Percentiles rank a stretch among this genome's conserved stretches.
Evolutionary conservation across 2,797 vertebrate species (phyloP).

Genomic region (Adelosebastes latens): DNA sequence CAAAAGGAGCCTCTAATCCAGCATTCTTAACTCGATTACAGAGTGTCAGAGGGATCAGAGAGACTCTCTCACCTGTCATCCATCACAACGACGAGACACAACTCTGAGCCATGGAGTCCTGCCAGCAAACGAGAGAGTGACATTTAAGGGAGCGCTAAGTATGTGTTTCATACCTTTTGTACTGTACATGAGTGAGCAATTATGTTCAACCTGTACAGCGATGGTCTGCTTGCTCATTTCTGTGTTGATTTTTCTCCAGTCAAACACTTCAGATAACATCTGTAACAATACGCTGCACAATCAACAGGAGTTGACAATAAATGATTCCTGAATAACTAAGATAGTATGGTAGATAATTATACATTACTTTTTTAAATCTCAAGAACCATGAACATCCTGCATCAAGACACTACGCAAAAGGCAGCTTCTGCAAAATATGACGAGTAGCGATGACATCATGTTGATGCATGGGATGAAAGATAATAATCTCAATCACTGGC

Average conservation of each 20-base stretch:
- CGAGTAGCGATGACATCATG: not conserved
- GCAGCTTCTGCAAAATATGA: too few species aligned
- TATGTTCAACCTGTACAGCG: not conserved
- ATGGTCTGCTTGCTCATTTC: not conserved
- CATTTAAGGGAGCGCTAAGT: conserved; percentile 17
- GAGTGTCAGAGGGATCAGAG: conserved; percentile 83
- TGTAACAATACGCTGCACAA: not conserved
- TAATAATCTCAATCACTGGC: not conserved
- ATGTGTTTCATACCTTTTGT: conserved; percentile 27
- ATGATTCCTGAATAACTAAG: not conserved
- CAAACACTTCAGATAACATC: not conserved
- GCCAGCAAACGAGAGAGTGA: conserved; percentile 15
- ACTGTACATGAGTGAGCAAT: not conserved
- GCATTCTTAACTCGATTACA: conserved; percentile 85
- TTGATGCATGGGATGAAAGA: not conserved
- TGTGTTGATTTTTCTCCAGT: not conserved
- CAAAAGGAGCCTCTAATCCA: conserved; percentile 81
- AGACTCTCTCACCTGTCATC: conserved; percentile 85
- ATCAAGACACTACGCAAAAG: too few species aligned
- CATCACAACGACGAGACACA: conserved; percentile 60
- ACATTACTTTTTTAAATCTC: not conserved
- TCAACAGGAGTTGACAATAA: not conserved
- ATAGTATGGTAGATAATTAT: not conserved
- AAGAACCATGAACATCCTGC: not conserved
- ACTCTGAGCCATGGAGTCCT: conserved; percentile 40